Conservation (phyloP, 2,113 vertebrate species). For the Saimiri boliviensis region DNA sequence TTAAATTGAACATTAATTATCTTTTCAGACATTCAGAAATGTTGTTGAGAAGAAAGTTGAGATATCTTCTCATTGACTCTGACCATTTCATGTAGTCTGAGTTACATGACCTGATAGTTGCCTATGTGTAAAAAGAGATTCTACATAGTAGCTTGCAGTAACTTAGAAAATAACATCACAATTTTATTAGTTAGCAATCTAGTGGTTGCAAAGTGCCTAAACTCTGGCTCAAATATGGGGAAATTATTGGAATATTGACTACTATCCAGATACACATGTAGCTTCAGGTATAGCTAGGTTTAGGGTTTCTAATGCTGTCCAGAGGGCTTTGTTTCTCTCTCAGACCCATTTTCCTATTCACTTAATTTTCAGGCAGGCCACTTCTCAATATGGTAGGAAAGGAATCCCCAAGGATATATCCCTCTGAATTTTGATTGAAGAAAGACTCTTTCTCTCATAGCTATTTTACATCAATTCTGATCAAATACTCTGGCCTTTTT, state of each 20-base stretch:
- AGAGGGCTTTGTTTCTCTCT: neutral
- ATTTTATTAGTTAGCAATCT: neutral
- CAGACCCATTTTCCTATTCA: neutral
- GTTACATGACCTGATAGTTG: neutral
- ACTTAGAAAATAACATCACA: neutral
- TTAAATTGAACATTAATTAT: conserved; percentile 4
- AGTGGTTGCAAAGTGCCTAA: neutral
- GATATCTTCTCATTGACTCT: neutral
- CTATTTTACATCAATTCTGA: neutral
- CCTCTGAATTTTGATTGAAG: conserved; percentile 20
- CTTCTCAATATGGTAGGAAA: neutral
- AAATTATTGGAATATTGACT: neutral
- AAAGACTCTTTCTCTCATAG: neutral
- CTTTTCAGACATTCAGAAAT: neutral
- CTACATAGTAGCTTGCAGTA: neutral
- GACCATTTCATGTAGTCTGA: neutral
- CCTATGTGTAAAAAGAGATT: neutral
- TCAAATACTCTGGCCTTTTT: neutral
- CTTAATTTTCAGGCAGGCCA: neutral
- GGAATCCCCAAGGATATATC: neutral
- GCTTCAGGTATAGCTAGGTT: neutral
- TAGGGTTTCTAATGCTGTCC: neutral
- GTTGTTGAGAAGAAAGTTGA: conserved; percentile 2
- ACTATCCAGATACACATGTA: neutral
- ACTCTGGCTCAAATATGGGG: neutral